A percentile compares a stretch with the other conserved stretches of the same genome.
Evolutionary conservation across 2,888 invertebrate species (phyloP).

Genomic region (Glyphotaelius pellucidus): DNA sequence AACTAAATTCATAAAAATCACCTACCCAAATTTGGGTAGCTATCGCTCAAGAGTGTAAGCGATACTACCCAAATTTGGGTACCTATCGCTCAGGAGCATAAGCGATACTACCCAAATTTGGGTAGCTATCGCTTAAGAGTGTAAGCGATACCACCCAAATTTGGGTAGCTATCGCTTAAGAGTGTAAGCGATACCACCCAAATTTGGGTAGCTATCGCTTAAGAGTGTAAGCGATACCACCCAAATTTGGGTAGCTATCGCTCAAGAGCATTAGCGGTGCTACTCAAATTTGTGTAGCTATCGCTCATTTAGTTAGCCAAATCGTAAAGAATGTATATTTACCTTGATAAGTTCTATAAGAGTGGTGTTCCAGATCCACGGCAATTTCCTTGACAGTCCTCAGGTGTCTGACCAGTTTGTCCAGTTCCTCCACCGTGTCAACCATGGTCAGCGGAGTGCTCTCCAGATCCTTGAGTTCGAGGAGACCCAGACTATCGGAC

Average conservation of each 20-base stretch:
- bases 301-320: no score
- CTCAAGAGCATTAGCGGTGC: no score
- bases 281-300: no score
- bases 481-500: slow-evolving; percentile 72
- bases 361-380: slow-evolving; percentile 96
- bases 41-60: no score
- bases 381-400: slow-evolving; percentile 85
- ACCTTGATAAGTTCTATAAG: slow-evolving; percentile 94
- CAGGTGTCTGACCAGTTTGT: slow-evolving; percentile 82
- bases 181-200: neutral
- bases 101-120: neutral
- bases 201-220: neutral
- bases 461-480: slow-evolving; percentile 75
- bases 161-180: neutral
- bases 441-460: slow-evolving; percentile 84
- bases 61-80: no score
- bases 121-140: neutral
- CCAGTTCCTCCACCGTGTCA: slow-evolving; percentile 80
- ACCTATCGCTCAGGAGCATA: neutral
- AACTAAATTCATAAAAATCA: no score
- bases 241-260: no score
- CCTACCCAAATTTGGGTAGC: no score
- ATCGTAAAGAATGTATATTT: slow-evolving; percentile 54
- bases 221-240: no score
- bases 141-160: no score